Evolutionary conservation across 2,113 vertebrate genomes (phyloP).

Genomic region (Semicossyphus pulcher): DNA sequence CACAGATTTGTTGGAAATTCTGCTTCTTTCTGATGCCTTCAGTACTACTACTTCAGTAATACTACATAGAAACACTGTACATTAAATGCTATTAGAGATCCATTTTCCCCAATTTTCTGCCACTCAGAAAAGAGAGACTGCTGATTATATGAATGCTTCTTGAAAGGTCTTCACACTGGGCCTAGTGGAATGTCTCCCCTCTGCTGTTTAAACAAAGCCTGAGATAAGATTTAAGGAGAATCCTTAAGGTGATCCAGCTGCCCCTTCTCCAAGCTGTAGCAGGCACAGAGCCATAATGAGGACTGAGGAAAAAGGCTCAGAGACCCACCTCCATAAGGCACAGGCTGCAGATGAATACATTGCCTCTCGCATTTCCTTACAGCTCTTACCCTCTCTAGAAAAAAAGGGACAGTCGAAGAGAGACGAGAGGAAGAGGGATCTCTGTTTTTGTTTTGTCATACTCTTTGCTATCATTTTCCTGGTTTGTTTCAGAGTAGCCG

Average conservation of each 20-base stretch:
- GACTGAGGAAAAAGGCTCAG: conserved; percentile 59
- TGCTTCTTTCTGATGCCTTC: neutral
- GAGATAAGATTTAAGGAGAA: conserved; percentile 85
- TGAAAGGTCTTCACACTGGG: conserved; percentile 66
- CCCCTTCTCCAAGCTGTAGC: conserved; percentile 70
- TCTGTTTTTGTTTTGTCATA: conserved; percentile 62
- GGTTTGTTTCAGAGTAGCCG: conserved; percentile 54
- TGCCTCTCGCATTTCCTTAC: conserved; percentile 45
- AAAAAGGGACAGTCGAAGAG: conserved; percentile 39
- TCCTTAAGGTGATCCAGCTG: conserved; percentile 83
- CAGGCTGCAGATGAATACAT: conserved; percentile 56
- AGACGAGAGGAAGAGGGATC: conserved; percentile 58
- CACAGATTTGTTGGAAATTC: conserved; percentile 9
- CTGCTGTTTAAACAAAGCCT: conserved; percentile 82
- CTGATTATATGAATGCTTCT: conserved; percentile 59
- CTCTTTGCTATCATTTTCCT: conserved; percentile 23
- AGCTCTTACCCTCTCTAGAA: conserved; percentile 51
- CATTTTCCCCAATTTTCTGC: conserved; percentile 30
- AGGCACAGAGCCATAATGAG: conserved; percentile 67
- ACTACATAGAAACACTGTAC: neutral
- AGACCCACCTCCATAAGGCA: conserved; percentile 66
- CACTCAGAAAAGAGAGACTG: conserved; percentile 48
- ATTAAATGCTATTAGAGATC: conserved; percentile 3
- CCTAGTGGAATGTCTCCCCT: conserved; percentile 80
- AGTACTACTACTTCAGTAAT: neutral